Conservation (phyloP, 2,888 invertebrate species). For the Abrostola triplasia region DNA sequence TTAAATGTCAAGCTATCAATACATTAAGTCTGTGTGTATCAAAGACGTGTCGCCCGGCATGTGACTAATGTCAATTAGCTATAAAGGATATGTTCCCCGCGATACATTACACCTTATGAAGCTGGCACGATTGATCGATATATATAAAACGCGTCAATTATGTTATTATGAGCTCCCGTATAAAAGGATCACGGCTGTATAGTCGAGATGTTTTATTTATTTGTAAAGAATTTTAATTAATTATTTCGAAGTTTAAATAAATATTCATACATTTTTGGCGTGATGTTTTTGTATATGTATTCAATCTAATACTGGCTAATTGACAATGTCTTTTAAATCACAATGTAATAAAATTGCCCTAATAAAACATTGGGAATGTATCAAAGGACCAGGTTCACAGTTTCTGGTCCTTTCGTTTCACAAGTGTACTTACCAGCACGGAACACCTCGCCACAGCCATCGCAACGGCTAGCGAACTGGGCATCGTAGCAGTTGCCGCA, state of each 20-base stretch:
- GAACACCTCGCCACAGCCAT: conserved; percentile 99
- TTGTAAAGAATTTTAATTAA: conserved; percentile 8
- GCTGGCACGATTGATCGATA: conserved; percentile 22
- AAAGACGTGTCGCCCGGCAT: conserved; percentile 39
- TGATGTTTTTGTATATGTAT: neutral
- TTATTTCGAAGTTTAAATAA: neutral
- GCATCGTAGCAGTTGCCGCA: conserved; percentile 99
- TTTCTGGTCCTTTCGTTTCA: neutral
- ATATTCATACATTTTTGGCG: conserved; percentile 9
- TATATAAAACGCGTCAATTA: conserved; percentile 32
- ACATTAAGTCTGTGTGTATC: conserved; percentile 25
- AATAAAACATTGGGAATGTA: neutral
- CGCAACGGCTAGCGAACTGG: conserved; percentile 99
- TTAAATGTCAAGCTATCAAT: neutral
- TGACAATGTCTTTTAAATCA: too few relatives aligned
- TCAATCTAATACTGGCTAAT: neutral
- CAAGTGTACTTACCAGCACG: conserved; percentile 95
- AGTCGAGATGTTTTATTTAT: conserved; percentile 14
- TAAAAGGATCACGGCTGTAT: conserved; percentile 12
- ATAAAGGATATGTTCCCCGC: conserved; percentile 49
- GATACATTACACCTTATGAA: conserved; percentile 59
- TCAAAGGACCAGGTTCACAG: conserved; percentile 8
- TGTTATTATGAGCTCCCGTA: conserved; percentile 42
- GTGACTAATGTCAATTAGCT: conserved; percentile 43
- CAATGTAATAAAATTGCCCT: too few relatives aligned